Base-by-base conservation (phyloP, 2,113 vertebrate genomes). In the Piaya cayana region DNA sequence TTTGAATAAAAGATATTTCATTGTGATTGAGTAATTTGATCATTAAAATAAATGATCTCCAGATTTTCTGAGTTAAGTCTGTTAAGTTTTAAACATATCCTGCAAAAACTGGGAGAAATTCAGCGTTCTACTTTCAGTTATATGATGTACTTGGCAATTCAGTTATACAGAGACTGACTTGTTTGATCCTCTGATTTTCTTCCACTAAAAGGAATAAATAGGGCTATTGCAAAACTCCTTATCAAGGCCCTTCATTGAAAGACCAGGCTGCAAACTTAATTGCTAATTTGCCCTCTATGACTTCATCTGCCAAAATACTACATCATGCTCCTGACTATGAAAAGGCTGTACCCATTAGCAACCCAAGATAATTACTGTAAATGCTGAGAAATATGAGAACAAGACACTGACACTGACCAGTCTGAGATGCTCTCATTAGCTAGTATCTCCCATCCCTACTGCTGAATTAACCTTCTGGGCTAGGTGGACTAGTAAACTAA, bases 61-160 rank as follows among this genome's bases (percentile, higher is more conserved):
- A 89, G 87, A 90, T 96, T 96, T 97, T 95, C 75, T 96, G 90
- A 88, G 83, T 95, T 96, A 97, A 94, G 77, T 78, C 77, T 82
- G 55, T 80, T 92, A 93, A 95, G 82, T 68, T 96, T 95, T 82
- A 64, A 85, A 25, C 60, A 91, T 76, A 86, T 82, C 56, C 96
- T 87, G 63, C 34, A 83, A 95, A 87, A 72, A 88, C 13, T 64
- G 79, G 86, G 84, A 88, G 59, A 90, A 85, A 47, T 81, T 95
- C 71, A 87, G 52, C 84, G 82, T 78, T 70, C 63, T 92, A 92
- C 70, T 95, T 96, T 86, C 94, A 88, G 82, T 88, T 17, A 49
- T 62, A 77, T 47, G 29, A 92, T 74, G 76, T 58, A 29, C 63
- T 95, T 96, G 69, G 76, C 63, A 90, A 87, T 91, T 95, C 87